phyloP scores from a whole-genome alignment of 1,140 invertebrate species.

The Sinonovacula constricta region DNA sequence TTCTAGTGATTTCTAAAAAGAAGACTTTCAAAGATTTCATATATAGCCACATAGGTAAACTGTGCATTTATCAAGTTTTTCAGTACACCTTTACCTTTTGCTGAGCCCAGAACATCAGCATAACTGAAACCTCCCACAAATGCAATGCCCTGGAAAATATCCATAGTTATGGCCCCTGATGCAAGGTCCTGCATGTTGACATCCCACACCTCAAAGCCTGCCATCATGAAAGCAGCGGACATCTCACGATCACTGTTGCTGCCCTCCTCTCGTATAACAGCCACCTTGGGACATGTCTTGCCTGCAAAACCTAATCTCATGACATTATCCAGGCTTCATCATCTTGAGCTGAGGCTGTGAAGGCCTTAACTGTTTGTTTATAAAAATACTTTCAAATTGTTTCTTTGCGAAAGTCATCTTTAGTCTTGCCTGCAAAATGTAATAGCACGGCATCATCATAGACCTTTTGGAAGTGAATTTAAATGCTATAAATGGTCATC shows the following conservation, averaged over 20 bases:
- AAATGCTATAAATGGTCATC: no score
- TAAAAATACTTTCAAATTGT: no score
- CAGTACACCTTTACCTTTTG: slow-evolving; percentile 91
- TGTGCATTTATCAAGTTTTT: no score
- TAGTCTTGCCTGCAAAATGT: neutral
- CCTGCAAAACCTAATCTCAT: slow-evolving; percentile 49
- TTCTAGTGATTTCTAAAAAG: no score
- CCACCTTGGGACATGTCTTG: slow-evolving; percentile 82
- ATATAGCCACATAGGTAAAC: no score
- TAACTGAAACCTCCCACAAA: slow-evolving; percentile 99
- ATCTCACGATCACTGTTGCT: slow-evolving; percentile 98
- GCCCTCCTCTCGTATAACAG: slow-evolving; percentile 97
- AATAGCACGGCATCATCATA: neutral
- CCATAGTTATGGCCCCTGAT: slow-evolving; percentile 82
- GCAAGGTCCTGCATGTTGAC: slow-evolving; percentile 78
- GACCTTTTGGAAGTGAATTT: no score
- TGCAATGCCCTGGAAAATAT: slow-evolving; percentile 91
- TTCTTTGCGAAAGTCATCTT: no score
- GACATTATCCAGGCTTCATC: neutral
- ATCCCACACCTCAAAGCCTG: slow-evolving; percentile 88
- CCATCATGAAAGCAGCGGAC: slow-evolving; percentile 94
- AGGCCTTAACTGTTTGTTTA: no score
- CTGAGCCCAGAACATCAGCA: slow-evolving; percentile 97
- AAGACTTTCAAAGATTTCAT: no score
- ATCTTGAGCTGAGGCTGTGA: no score